These are phyloP conservation scores for Thecocarcelia acutangulata DNA, from an alignment of 2,888 invertebrate genomes.

Conservation along the genomic window DNA sequence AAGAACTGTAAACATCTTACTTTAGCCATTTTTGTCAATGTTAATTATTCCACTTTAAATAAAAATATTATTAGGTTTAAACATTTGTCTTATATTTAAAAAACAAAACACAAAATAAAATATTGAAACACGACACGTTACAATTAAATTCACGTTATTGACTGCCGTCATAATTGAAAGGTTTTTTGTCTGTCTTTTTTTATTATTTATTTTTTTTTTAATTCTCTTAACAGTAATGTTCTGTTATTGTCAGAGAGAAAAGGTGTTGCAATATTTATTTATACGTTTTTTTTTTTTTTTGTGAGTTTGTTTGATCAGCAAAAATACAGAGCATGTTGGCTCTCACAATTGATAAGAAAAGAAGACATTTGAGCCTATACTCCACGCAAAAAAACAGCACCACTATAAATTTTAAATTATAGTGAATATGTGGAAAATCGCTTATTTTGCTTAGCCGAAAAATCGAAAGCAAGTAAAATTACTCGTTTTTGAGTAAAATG, in stretches of 20 bases:
- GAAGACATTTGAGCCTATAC: not conserved
- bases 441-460: too few relatives aligned
- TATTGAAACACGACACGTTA: conserved; percentile 57
- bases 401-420: too few relatives aligned
- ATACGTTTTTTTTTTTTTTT: not conserved
- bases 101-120: too few relatives aligned
- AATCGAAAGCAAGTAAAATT: too few relatives aligned
- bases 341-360: conserved; percentile 55
- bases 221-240: conserved; percentile 38
- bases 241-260: conserved; percentile 14
- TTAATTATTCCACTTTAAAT: conserved; percentile 44
- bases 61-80: conserved; percentile 16
- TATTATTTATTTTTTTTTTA: conserved; percentile 7
- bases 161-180: conserved; percentile 54
- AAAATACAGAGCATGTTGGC: conserved; percentile 28
- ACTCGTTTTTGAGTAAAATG: too few relatives aligned
- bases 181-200: not conserved
- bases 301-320: conserved; percentile 54
- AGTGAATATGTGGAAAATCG: too few relatives aligned
- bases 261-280: conserved; percentile 50
- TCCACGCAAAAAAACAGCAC: not conserved
- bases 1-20: conserved; percentile 29
- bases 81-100: not conserved
- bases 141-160: conserved; percentile 46
- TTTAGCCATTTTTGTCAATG: conserved; percentile 45